A percentile compares a stretch with the other conserved stretches of the same genome.
phyloP scores from a whole-genome alignment of 2,797 vertebrate genomes.

The Taeniopygia guttata region DNA sequence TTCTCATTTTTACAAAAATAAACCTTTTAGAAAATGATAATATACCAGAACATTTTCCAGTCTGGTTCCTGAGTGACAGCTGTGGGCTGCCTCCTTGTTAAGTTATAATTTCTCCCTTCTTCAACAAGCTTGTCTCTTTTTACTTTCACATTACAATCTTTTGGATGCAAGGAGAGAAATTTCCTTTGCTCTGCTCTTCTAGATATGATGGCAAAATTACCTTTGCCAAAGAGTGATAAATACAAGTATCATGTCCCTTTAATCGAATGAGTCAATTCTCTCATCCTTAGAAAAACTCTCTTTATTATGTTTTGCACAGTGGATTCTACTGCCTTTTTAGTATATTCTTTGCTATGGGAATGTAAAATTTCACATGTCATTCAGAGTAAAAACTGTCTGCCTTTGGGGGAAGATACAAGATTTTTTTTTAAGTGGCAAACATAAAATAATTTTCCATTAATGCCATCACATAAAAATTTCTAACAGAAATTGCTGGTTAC shows the following conservation, averaged over 20 bases:
- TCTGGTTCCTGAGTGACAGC: slow-evolving; percentile 21
- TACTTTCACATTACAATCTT: not conserved
- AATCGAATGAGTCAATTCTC: not conserved
- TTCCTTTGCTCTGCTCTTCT: not conserved
- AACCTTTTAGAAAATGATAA: not conserved
- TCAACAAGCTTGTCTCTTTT: not conserved
- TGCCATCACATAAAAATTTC: not conserved
- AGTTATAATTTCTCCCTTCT: not conserved
- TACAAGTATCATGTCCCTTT: not conserved
- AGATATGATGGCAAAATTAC: not conserved
- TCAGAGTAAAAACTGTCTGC: not conserved
- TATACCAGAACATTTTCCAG: slow-evolving; percentile 12
- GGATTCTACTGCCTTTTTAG: not conserved
- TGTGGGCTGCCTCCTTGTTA: not conserved
- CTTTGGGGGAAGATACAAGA: not conserved
- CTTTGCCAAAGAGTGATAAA: not conserved
- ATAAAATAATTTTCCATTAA: not conserved
- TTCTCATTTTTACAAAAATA: slow-evolving; percentile 12
- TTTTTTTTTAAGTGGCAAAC: not conserved
- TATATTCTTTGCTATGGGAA: not conserved
- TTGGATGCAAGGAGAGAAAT: not conserved
- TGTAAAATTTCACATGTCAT: not conserved
- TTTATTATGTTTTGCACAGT: not conserved
- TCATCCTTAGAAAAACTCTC: not conserved
- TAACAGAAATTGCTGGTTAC: not conserved